Evolutionary conservation across 92 coral and sea anemone species (phyloP).

Genomic region (Phenganax subtilis): DNA sequence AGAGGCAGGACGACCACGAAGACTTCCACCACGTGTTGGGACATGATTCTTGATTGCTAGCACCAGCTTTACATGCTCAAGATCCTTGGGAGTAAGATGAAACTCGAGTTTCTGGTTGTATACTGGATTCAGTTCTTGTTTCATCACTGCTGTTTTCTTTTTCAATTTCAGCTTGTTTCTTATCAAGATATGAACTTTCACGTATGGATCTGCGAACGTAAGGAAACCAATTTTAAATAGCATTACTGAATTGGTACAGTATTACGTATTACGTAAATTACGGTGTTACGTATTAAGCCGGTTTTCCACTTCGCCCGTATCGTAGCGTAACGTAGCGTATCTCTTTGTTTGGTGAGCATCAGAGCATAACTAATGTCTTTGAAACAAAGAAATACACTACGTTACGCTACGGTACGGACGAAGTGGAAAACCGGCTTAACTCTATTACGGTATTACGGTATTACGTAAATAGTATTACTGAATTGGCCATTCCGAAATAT

Average conservation of each 20-base stretch:
- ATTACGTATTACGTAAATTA: not conserved
- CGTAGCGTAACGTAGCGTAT: too few relatives aligned
- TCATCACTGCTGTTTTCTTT: constrained; percentile 73
- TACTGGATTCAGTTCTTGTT: constrained; percentile 75
- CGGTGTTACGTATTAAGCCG: too few relatives aligned
- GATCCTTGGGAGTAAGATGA: constrained; percentile 68
- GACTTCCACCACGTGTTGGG: constrained; percentile 46
- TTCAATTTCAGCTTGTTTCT: constrained; percentile 84
- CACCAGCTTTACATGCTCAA: constrained; percentile 71
- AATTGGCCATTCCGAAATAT: too few relatives aligned
- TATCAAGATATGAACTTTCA: constrained; percentile 83
- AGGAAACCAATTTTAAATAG: not conserved
- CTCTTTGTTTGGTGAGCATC: too few relatives aligned
- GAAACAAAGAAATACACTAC: too few relatives aligned
- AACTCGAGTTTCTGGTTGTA: constrained; percentile 96
- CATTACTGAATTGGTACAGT: not conserved
- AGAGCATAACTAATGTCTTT: too few relatives aligned
- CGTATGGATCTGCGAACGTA: constrained; percentile 63
- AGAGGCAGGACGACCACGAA: constrained; percentile 71
- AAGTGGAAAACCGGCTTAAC: too few relatives aligned
- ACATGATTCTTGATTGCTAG: constrained; percentile 68
- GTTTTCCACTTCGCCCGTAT: too few relatives aligned
- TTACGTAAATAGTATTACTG: not conserved
- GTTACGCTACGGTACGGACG: too few relatives aligned
- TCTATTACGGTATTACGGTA: too few relatives aligned